Evolutionary conservation across 1,140 invertebrate species (phyloP), one percentile per base, ranked within the genome.

Genomic region (Drosophila nigrodunni): DNA sequence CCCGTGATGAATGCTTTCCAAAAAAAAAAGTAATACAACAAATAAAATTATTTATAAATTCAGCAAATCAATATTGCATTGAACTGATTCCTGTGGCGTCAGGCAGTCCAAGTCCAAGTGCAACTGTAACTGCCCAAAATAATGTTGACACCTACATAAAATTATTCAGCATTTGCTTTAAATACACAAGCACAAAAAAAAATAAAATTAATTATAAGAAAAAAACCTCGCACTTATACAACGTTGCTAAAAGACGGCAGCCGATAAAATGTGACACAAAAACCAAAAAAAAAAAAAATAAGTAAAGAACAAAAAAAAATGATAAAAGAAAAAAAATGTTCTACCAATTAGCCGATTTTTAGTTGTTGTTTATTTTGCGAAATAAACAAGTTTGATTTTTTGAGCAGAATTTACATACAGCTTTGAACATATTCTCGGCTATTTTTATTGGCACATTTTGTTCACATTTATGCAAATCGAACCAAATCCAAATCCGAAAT

Each of bases 401-500:
- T 88, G 49, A 68, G 89, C 82, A 82, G 70, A 86, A 79, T 82
- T 82, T 88, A 86, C 85, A 88, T 89, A 86, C 78, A 85, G 75
- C 74, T 82, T 74, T 68, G 43, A 66, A 41, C 43, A 78, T 74
- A 88, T 79, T 86, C 73, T 79, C 62, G 68, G 79, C 82, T 88
- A 83, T 89, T 87, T 88, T 80, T 89, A 87, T 85, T 89, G 83
- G 80, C 83, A 89, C 77, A 89, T 83, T 83, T 89, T 88, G 25
- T 30, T 77, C 65, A 89, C 79, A 72, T 89, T 80, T 87, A 89
- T 87, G 83, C 80, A 88, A 87, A 87, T 88, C 61, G 69, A 76
- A 60, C 41, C 54, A 46, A 67, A 73, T 66, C 50, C 54, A 61
- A 11, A 76, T 57, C 41, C 54, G 41, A 67, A 73, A 61, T 46